phyloP scores from a whole-genome alignment of 2,888 invertebrate genomes.

The Meganola albula region DNA sequence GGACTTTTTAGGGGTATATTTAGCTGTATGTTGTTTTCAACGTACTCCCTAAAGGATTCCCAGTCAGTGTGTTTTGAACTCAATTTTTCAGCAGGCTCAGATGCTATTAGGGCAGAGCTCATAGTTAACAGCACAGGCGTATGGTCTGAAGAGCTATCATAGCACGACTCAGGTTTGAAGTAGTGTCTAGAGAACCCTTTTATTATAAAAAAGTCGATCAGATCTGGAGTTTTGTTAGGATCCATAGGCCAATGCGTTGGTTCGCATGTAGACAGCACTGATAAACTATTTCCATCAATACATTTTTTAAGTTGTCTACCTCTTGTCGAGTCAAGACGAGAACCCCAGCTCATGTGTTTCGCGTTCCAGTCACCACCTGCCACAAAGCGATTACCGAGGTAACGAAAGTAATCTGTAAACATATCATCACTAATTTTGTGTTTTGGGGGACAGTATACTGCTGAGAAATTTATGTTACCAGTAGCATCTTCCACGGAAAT shows the following conservation, averaged over 20 bases:
- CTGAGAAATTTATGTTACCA: constrained; percentile 9
- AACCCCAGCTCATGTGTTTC: constrained; percentile 20
- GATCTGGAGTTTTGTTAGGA: constrained; percentile 5
- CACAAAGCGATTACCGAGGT: constrained; percentile 10
- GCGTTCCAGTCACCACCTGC: constrained; percentile 18
- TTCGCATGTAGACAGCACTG: constrained; percentile 14
- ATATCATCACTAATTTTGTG: constrained; percentile 9
- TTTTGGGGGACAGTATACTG: constrained; percentile 20
- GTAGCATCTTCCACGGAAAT: constrained; percentile 6
- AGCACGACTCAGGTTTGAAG: constrained; percentile 3
- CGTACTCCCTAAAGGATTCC: constrained; percentile 12
- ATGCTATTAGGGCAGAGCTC: neutral
- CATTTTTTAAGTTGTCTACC: constrained; percentile 11
- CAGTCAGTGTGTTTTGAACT: constrained; percentile 20
- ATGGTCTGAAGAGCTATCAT: constrained; percentile 6
- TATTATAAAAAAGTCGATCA: constrained; percentile 11
- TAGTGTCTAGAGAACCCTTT: constrained; percentile 7
- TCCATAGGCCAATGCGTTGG: constrained; percentile 20
- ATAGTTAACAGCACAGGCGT: constrained; percentile 6
- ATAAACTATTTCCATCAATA: constrained; percentile 11
- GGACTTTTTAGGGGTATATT: constrained; percentile 13
- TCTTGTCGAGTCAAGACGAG: constrained; percentile 15
- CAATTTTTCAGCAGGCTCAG: neutral
- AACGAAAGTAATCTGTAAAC: constrained; percentile 7
- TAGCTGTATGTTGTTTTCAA: constrained; percentile 11